Evolutionary conservation across 2,888 invertebrate species (phyloP), one percentile per base, ranked within the genome.

Genomic region (Amiota mariae): DNA sequence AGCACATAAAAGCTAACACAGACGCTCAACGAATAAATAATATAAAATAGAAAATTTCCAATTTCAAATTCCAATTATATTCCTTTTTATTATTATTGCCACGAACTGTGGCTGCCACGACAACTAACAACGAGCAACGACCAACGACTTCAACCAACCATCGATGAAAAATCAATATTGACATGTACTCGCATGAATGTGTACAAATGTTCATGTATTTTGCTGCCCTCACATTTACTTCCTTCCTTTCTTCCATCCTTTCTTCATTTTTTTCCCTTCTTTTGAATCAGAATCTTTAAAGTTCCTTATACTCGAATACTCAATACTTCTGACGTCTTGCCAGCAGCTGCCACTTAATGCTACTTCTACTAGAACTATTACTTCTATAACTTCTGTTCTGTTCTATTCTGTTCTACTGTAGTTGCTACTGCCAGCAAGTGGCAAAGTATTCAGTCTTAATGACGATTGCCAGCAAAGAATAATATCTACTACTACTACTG

Each of bases 51-150:
- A 68, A 68, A 82, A 82, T 84, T 80, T 82, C 77, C 84, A 84
- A 83, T 83, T 83, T 84, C 81, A 81, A 83, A 83, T 82, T 83
- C 82, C 83, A 83, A 83, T 84, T 83, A 83, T 84, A 81, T 81
- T 80, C 80, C 79, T 81, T 72, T 81, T 24, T 67, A 66, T 71
- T 71, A 71, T 66, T 68, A 63, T 68, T 72, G 72, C 36, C 72
- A 56, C 47, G 70, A 59, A 63, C 46, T 66, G 48, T 59, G 18
- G 18, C 59, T 20, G 59, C 59, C 59, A 59, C 57, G 15, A 15
- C 59, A 36, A 8, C 63, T 10, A 36, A 6, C 36, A 36, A 36
- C 36, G 36, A 36, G 6, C 6, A 36, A 36, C 36, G 36, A 36
- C 6, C 36, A 36, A 36, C 6, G 36, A 36, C 6, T 36, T 36